Conservation (phyloP, 2,797 vertebrate genomes). For the Notolabrus celidotus region DNA sequence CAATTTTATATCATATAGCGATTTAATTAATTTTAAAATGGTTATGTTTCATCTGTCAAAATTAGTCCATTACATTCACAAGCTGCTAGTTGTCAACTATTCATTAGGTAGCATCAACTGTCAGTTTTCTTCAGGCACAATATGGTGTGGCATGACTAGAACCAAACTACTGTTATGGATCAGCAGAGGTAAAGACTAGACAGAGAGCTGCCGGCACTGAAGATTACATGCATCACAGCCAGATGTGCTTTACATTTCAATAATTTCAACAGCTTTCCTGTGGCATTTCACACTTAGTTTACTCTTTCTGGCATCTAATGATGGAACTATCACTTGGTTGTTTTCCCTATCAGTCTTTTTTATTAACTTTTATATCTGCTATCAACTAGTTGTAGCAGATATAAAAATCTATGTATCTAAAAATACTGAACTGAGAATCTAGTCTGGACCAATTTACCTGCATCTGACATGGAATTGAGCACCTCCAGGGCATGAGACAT, state of each 20-base stretch:
- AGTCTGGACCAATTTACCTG: conserved; percentile 68
- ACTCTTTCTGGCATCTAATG: neutral
- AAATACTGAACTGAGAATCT: neutral
- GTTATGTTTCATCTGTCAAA: too few species aligned
- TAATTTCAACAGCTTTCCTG: too few species aligned
- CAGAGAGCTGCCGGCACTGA: neutral
- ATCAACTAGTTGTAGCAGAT: too few species aligned
- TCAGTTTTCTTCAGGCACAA: neutral
- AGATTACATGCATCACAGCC: neutral
- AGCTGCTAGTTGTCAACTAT: neutral
- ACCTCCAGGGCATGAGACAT: conserved; percentile 90
- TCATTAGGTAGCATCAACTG: neutral
- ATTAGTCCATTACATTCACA: too few species aligned
- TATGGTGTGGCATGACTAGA: neutral
- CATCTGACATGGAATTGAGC: conserved; percentile 81
- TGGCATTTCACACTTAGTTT: neutral
- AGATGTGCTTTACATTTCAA: neutral
- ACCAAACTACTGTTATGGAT: neutral
- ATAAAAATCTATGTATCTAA: neutral
- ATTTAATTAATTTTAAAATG: too few species aligned
- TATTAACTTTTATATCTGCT: neutral
- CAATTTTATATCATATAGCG: too few species aligned
- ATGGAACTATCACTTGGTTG: neutral
- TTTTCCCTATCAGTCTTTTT: fast-evolving
- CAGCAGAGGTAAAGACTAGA: neutral